phyloP scores from a whole-genome alignment of 2,113 vertebrate genomes.

The Galbula dea region DNA sequence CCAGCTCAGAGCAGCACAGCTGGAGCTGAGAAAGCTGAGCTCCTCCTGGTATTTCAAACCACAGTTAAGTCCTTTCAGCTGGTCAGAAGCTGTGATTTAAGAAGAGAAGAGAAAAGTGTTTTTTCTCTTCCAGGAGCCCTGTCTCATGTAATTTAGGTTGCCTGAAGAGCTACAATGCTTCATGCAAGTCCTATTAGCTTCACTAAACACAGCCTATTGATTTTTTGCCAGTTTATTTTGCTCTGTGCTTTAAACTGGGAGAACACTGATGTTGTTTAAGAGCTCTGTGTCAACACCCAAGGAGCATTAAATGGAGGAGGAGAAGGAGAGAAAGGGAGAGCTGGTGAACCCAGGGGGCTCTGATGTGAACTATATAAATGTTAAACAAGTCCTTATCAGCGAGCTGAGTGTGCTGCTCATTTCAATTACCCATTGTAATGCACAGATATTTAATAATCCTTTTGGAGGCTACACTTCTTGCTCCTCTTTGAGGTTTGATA shows the following conservation, averaged over 20 bases:
- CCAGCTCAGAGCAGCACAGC: neutral
- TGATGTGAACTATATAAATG: slow-evolving; percentile 53
- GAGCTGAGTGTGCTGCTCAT: neutral
- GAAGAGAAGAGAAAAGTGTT: slow-evolving; percentile 33
- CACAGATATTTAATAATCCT: slow-evolving; percentile 61
- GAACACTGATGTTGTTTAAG: slow-evolving; percentile 44
- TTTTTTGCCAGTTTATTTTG: slow-evolving; percentile 69
- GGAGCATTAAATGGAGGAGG: slow-evolving; percentile 20
- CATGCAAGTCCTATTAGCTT: slow-evolving; percentile 64
- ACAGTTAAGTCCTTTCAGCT: neutral
- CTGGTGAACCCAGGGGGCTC: slow-evolving; percentile 21
- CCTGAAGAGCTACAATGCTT: slow-evolving; percentile 47
- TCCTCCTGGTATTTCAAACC: neutral
- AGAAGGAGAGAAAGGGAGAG: neutral
- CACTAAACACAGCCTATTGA: slow-evolving; percentile 64
- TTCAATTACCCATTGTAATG: slow-evolving; percentile 54
- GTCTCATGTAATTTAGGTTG: slow-evolving; percentile 46
- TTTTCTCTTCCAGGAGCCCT: slow-evolving; percentile 37
- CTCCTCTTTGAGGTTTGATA: slow-evolving; percentile 55
- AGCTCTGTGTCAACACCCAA: slow-evolving; percentile 59
- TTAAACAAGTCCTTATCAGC: slow-evolving; percentile 61
- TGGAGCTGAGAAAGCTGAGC: neutral
- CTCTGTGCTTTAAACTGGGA: slow-evolving; percentile 55
- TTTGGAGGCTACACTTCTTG: slow-evolving; percentile 42
- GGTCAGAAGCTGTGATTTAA: neutral